A percentile compares a stretch with the other conserved stretches of the same genome.
Evolutionary conservation across 2,888 invertebrate species (phyloP).

Genomic region (Electrophaes corylata): DNA sequence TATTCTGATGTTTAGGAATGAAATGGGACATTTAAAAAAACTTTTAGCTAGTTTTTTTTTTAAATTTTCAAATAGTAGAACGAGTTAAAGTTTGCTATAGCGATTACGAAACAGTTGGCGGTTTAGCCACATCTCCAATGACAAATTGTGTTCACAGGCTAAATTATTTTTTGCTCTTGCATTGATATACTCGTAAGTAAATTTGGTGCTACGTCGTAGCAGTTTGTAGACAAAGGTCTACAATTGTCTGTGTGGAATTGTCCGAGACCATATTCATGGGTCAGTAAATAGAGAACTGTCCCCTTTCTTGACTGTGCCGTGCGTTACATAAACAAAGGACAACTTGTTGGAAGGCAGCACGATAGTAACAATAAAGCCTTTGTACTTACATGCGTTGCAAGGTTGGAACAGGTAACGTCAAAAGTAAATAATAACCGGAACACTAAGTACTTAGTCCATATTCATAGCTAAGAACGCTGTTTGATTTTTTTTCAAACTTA

Average conservation of each 20-base stretch:
- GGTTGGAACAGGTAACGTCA: background rate
- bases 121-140: too few species aligned
- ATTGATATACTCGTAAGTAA: background rate
- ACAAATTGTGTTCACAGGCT: background rate
- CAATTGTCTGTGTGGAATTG: background rate
- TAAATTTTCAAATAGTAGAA: too few species aligned
- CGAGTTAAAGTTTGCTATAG: too few species aligned
- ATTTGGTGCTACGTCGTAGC: slow-evolving; percentile 11
- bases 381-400: background rate
- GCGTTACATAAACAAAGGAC: background rate
- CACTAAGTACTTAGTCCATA: too few species aligned
- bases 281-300: background rate
- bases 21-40: too few species aligned
- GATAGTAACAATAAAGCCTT: background rate
- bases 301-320: background rate
- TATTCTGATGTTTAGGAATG: too few species aligned
- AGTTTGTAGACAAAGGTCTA: slow-evolving; percentile 10
- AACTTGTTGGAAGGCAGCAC: background rate
- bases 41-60: too few species aligned
- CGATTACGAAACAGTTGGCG: too few species aligned
- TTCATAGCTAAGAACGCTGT: too few species aligned
- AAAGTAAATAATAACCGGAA: too few species aligned
- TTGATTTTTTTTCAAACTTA: background rate
- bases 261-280: background rate
- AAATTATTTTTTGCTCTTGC: background rate